These are phyloP conservation scores for Osedax frankpressi DNA, from an alignment of 2,888 invertebrate genomes.

Conservation along the genomic window DNA sequence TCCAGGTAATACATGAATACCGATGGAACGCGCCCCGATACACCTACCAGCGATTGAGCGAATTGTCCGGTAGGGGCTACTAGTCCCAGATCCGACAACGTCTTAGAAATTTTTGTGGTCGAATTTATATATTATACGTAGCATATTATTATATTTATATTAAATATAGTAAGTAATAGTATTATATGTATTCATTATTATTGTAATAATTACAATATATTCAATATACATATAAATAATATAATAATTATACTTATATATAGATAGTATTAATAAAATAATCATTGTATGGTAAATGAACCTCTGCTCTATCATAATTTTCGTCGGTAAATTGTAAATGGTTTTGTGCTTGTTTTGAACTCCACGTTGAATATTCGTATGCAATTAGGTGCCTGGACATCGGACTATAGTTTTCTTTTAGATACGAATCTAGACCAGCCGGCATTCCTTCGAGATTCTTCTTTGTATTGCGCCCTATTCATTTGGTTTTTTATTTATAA, in stretches of 20 bases:
- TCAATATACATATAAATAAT: too few species aligned
- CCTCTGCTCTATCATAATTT: slow-evolving; percentile 22
- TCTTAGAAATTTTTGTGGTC: too few species aligned
- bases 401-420: background rate
- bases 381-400: background rate
- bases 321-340: background rate
- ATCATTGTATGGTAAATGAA: too few species aligned
- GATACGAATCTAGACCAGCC: background rate
- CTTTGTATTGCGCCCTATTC: background rate
- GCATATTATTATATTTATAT: too few species aligned
- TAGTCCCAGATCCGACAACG: slow-evolving; percentile 25
- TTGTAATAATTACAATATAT: too few species aligned
- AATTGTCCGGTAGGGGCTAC: slow-evolving; percentile 24
- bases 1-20: slow-evolving; percentile 27
- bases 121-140: too few species aligned
- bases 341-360: background rate
- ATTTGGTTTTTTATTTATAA: too few species aligned
- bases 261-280: too few species aligned
- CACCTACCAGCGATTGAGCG: slow-evolving; percentile 17
- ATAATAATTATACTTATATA: too few species aligned
- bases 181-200: too few species aligned
- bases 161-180: too few species aligned
- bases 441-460: background rate
- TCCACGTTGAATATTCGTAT: background rate
- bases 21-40: background rate